phyloP scores from a whole-genome alignment of 2,888 invertebrate species.

The Carabus problematicus region DNA sequence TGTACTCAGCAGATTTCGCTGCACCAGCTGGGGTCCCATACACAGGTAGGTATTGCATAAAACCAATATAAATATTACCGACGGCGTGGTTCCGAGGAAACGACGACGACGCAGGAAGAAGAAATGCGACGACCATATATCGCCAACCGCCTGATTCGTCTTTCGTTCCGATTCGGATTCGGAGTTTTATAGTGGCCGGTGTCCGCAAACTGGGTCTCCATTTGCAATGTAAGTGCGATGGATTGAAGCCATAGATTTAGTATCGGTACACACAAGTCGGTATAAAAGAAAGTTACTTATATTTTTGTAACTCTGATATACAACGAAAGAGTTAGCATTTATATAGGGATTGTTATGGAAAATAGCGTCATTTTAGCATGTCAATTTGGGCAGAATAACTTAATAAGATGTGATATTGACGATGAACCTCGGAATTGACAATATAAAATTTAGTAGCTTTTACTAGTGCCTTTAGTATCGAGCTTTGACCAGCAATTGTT shows the following conservation, averaged over 20 bases:
- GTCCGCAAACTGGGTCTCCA: slow-evolving; percentile 21
- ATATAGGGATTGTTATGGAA: no score
- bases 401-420: no score
- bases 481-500: no score
- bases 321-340: no score
- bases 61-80: slow-evolving; percentile 41
- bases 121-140: slow-evolving; percentile 39
- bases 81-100: slow-evolving; percentile 21
- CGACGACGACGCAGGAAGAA: slow-evolving; percentile 30
- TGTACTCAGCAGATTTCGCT: slow-evolving; percentile 44
- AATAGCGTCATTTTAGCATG: no score
- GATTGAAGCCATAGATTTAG: slow-evolving; percentile 35
- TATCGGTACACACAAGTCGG: no score
- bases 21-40: not conserved
- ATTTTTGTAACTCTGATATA: no score
- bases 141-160: slow-evolving; percentile 40
- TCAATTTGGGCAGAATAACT: no score
- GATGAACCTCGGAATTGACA: no score
- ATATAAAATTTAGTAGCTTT: no score
- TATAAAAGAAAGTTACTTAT: no score
- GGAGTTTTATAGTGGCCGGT: slow-evolving; percentile 36
- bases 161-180: slow-evolving; percentile 37
- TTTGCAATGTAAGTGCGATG: slow-evolving; percentile 39
- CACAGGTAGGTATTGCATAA: slow-evolving; percentile 26
- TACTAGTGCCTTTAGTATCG: no score